Evolutionary conservation across 2,888 invertebrate species (phyloP).

Genomic region (Drosophila suboccidentalis): DNA sequence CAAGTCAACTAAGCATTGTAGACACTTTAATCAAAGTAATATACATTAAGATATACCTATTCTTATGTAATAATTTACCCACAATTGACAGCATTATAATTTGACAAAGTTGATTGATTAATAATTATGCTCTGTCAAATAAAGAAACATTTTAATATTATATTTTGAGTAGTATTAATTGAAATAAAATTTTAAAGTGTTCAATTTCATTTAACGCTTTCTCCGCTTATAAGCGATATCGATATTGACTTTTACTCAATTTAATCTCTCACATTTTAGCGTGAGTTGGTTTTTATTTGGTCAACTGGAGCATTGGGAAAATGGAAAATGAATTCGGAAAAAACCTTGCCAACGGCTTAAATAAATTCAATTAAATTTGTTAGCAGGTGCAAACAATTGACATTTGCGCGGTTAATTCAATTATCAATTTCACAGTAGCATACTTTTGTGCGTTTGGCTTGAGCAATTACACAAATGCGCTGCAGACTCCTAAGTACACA

Average conservation of each 20-base stretch:
- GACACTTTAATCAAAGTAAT: neutral
- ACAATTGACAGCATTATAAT: no score
- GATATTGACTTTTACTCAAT: constrained; percentile 3
- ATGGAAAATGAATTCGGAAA: constrained; percentile 12
- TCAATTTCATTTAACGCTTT: constrained; percentile 5
- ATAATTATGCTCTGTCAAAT: neutral
- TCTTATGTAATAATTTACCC: no score
- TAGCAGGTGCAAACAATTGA: constrained; percentile 63
- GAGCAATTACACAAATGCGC: constrained; percentile 47
- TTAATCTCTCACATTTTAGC: neutral
- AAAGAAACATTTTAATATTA: neutral
- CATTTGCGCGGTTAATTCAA: constrained; percentile 61
- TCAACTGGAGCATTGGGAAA: constrained; percentile 9
- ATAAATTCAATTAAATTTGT: constrained; percentile 73
- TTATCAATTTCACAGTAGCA: constrained; percentile 60
- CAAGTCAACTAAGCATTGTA: neutral
- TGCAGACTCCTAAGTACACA: constrained; percentile 35
- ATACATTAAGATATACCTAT: no score
- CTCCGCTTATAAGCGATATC: neutral
- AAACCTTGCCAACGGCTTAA: constrained; percentile 60
- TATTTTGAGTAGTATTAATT: neutral
- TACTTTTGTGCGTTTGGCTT: constrained; percentile 36
- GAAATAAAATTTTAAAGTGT: no score
- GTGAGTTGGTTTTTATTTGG: constrained; percentile 23
- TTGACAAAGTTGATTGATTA: no score